A percentile compares a stretch with the other conserved stretches of the same genome.
Evolutionary conservation across 2,113 vertebrate species (phyloP).

Genomic region (Carettochelys insculpta): DNA sequence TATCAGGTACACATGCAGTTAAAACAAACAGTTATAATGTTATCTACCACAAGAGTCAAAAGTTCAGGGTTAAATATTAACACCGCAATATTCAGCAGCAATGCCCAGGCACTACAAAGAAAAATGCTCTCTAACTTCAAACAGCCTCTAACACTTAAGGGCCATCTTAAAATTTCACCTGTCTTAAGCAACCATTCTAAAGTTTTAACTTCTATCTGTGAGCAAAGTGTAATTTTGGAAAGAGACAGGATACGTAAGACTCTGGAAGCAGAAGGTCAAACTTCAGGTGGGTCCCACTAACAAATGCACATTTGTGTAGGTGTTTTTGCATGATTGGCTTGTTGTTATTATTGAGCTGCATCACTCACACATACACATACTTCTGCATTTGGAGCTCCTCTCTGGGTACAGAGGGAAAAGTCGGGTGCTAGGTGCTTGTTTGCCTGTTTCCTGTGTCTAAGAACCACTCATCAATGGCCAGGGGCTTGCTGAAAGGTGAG

Average conservation of each 20-base stretch:
- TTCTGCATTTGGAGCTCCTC: background rate
- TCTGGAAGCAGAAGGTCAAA: background rate
- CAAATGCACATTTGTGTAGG: background rate
- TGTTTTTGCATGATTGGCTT: background rate
- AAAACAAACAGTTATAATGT: background rate
- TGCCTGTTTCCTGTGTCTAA: background rate
- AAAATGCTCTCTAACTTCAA: background rate
- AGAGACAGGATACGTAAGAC: background rate
- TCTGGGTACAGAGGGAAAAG: background rate
- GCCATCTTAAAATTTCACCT: background rate
- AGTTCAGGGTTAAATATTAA: conserved; percentile 59
- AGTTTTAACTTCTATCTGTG: background rate
- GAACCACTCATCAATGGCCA: background rate
- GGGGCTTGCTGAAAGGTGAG: background rate
- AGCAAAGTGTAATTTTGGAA: background rate
- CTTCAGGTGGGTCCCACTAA: background rate
- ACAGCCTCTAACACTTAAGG: background rate
- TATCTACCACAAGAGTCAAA: conserved; percentile 9
- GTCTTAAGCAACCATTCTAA: rapidly evolving
- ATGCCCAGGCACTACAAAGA: conserved; percentile 12
- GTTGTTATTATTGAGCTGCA: background rate
- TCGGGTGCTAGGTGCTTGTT: background rate
- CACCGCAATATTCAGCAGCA: rapidly evolving
- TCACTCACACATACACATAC: background rate
- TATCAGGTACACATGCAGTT: background rate